These are phyloP conservation scores for Procavia capensis DNA, from an alignment of 2,113 vertebrate species.

Conservation along the genomic window DNA sequence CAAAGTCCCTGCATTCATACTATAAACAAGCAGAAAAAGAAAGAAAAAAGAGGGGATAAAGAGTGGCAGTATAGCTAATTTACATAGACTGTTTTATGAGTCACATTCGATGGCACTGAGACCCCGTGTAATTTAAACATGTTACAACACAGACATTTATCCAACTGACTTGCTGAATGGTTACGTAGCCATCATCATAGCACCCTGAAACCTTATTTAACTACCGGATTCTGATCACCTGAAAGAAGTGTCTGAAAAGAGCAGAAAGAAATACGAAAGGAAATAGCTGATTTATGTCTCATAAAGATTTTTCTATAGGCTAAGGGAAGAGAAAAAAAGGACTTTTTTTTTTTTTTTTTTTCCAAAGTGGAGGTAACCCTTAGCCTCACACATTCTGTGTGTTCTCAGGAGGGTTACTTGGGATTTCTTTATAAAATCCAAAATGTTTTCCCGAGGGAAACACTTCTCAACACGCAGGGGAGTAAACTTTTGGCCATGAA, in stretches of 20 bases:
- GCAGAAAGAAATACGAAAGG: neutral
- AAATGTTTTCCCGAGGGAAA: neutral
- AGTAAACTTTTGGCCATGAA: neutral
- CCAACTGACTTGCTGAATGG: neutral
- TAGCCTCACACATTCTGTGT: neutral
- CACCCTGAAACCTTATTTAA: neutral
- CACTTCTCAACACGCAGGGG: neutral
- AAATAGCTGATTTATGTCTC: neutral
- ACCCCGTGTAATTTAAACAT: neutral
- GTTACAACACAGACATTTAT: neutral
- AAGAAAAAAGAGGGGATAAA: neutral
- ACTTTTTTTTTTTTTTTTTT: neutral
- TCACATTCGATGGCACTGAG: neutral
- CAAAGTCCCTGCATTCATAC: neutral
- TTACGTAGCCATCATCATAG: neutral
- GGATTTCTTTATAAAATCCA: slow-evolving; percentile 35
- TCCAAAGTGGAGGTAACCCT: neutral
- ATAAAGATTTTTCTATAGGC: neutral
- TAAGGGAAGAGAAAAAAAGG: neutral
- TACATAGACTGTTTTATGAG: neutral
- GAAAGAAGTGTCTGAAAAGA: neutral
- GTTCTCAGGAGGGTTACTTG: neutral
- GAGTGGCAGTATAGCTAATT: neutral
- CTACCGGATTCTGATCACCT: neutral
- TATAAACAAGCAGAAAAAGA: neutral